Base-by-base conservation (phyloP, 1,140 invertebrate genomes). In the Brachionus paranguensis region DNA sequence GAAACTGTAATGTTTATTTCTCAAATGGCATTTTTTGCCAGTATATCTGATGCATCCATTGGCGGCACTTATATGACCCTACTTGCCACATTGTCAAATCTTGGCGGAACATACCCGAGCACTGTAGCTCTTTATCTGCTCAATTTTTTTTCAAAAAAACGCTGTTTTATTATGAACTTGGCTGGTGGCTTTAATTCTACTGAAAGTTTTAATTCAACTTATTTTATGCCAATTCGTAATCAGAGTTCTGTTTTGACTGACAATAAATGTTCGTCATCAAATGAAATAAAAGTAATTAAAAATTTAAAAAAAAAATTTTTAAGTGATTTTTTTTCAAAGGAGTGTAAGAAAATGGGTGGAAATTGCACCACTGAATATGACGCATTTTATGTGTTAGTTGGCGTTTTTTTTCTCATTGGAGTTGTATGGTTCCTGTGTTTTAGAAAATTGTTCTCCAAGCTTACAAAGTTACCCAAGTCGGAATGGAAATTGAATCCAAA, bases 11-110 rank as follows among this genome's bases (percentile, higher is more conserved):
- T 64, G 41, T 81, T 81, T 27, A 68, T 64, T 45, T 81, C 93
- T n/a, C 88, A 91, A 83, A 95, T 94, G 94, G 93, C 92, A 74
- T 95, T 96, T 88, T 94, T 94, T 88, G 94, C 92, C 14, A 90
- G 91, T 86, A 92, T 98, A 27, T 96, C 95, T 86, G 96, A 98
- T 89, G 95, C 95, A 0, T 90, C 92, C 1, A 95, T 99, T 7
- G 98, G 98, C 20, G 98, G 97, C 27, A 99, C 97, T 0, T 99
- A 99, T 88, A 99, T 99, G 98, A 99, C 98, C 1, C 91, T 99
- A 60, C 91, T 99, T 2, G 99, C 99, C 88, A 99, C 98, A 0
- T 89, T 99, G 8, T 93, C 93, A 41, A 99, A 99, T 91, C 91
- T 99, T 37, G 98, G 89, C 89, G 8, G 6, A 14, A 81, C 20